Percentiles rank a stretch among this genome's conserved stretches.
These are phyloP conservation scores for Steinernema feltiae DNA, from an alignment of 1,140 invertebrate species.

Conservation along the genomic window DNA sequence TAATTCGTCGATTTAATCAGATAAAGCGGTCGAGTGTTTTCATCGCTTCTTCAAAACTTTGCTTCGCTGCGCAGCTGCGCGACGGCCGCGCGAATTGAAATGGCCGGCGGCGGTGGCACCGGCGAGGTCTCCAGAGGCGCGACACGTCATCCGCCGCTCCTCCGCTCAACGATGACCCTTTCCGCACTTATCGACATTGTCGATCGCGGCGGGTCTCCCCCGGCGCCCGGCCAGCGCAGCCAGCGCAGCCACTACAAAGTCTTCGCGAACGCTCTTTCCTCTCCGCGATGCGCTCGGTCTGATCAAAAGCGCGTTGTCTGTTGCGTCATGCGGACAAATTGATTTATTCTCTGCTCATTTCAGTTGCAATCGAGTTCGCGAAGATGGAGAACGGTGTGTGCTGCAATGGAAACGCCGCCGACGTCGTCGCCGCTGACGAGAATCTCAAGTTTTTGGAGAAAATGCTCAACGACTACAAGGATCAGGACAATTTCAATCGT, in stretches of 20 bases:
- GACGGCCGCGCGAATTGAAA: no score
- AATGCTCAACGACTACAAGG: constrained; percentile 1
- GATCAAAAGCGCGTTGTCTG: not conserved
- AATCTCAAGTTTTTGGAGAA: not conserved
- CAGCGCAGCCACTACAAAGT: constrained; percentile 1
- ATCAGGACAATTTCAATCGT: constrained; percentile 29
- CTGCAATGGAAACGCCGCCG: not conserved
- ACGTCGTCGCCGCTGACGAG: not conserved
- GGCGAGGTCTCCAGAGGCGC: no score
- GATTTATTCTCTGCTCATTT: not conserved
- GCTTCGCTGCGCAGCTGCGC: not conserved
- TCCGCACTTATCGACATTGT: no score
- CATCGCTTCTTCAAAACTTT: no score
- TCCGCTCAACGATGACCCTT: no score
- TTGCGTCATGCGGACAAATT: not conserved
- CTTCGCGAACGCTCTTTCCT: not conserved
- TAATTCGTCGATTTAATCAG: no score
- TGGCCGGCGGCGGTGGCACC: no score
- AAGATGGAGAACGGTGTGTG: constrained; percentile 1
- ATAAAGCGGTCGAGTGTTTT: no score
- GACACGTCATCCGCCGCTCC: no score
- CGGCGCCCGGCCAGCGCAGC: no score
- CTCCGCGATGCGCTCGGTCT: not conserved
- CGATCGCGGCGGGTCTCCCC: no score
- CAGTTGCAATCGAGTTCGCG: not conserved